Evolutionary conservation across 2,797 vertebrate species (phyloP).

Genomic region (Pseudotriccus pelzelni): DNA sequence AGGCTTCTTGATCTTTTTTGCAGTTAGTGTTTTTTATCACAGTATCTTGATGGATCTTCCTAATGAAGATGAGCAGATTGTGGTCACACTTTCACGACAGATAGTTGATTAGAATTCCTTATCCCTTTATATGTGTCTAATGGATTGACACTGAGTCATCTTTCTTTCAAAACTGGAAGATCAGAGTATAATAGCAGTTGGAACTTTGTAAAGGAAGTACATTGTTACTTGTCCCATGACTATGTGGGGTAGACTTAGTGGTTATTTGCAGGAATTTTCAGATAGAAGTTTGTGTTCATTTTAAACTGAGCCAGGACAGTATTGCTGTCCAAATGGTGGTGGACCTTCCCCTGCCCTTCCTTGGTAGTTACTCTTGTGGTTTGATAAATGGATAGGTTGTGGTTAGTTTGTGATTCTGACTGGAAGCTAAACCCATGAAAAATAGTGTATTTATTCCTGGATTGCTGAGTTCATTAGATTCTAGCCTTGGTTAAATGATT

Average conservation of each 20-base stretch:
- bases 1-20: background rate
- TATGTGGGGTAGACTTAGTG: background rate
- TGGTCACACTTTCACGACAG: background rate
- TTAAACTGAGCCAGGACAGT: background rate
- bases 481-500: background rate
- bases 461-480: background rate
- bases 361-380: background rate
- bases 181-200: background rate
- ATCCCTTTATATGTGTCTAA: background rate
- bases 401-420: background rate
- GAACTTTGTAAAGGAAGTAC: background rate
- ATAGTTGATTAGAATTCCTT: background rate
- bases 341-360: background rate
- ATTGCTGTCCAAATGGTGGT: background rate
- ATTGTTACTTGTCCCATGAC: background rate
- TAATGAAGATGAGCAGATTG: background rate
- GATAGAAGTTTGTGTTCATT: background rate
- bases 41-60: background rate
- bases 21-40: background rate
- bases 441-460: background rate
- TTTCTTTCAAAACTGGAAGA: background rate
- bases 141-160: background rate
- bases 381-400: background rate
- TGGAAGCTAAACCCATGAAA: background rate
- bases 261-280: background rate